Evolutionary conservation across 2,888 invertebrate genomes (phyloP), one percentile per base, ranked within the genome.

Genomic region (Cosmopolites sordidus): DNA sequence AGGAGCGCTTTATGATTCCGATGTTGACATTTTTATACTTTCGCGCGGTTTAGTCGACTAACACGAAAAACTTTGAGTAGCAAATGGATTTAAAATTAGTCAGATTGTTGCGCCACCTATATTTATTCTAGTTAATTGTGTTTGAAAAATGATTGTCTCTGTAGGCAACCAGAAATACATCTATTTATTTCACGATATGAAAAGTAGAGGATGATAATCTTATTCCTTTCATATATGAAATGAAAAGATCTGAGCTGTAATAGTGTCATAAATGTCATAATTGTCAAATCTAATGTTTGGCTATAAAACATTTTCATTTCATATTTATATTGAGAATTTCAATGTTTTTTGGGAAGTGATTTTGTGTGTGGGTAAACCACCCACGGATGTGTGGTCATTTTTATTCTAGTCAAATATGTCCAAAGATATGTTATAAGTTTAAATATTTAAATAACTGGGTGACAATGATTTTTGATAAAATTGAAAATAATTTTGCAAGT

Each of bases 41-140:
- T 55, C 51, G 55, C 55, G 55, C 51, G 51, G 41, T 55, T 55
- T 55, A n/a, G 30, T 51, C 51, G 51, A 55, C 55, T 54, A 50
- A 54, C 18, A 12, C 17, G 38, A 47, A 52, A 47, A 52, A 39
- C 39, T 53, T 40, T 16, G 12, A 27, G 30, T 27, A 8, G 12
- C n/a, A 15, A 48, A 39, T 18, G 48, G 44, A 12, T 46, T 48
- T 48, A 53, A 53, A 53, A 40, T 53, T 27, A 48, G 40, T 44
- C 30, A 16, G 11, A 15, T 17, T 8, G 16, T 16, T 33, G 48
- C 43, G 47, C 42, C 53, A 48, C 43, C 48, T 48, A 22, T 30
- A 33, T 33, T 9, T 12, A 6, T 22, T 22, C 22, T 22, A 22
- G 4, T 5, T 22, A 22, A 33, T 4, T 12, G n/a, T 6, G 5